Evolutionary conservation across 2,797 vertebrate species (phyloP).

Genomic region (Vultur gryphus): DNA sequence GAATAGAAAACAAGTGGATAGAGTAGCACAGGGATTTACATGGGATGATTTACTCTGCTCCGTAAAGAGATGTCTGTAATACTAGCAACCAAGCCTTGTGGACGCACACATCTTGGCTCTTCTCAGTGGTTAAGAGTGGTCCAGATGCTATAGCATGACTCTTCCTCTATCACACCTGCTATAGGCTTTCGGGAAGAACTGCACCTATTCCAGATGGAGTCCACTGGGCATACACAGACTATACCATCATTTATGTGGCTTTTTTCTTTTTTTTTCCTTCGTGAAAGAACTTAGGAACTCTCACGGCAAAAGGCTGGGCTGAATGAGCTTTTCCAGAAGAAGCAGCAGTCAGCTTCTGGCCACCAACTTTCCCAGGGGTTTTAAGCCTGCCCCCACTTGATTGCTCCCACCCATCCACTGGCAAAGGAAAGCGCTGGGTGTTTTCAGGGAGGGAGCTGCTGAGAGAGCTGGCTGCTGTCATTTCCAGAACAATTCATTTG

Average conservation of each 20-base stretch:
- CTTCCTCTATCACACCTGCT: background rate
- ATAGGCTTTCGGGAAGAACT: background rate
- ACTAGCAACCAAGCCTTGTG: background rate
- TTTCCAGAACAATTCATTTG: background rate
- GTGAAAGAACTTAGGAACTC: background rate
- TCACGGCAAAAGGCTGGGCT: background rate
- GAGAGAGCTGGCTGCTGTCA: background rate
- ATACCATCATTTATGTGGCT: rapidly evolving
- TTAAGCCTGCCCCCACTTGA: background rate
- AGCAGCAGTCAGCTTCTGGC: background rate
- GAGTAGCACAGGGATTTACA: background rate
- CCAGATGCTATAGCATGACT: rapidly evolving
- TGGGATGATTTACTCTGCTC: background rate
- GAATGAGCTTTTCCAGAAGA: background rate
- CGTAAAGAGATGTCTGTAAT: background rate
- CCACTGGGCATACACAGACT: rapidly evolving
- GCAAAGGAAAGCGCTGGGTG: background rate
- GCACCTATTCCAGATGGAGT: background rate
- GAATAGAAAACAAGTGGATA: background rate
- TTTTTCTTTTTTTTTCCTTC: no score
- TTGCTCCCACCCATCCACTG: background rate
- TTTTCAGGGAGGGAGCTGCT: background rate
- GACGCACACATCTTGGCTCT: background rate
- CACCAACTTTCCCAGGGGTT: background rate
- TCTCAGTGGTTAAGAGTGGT: background rate